These are phyloP conservation scores for Boloria euphrosyne DNA, from an alignment of 2,888 invertebrate species.

Conservation along the genomic window DNA sequence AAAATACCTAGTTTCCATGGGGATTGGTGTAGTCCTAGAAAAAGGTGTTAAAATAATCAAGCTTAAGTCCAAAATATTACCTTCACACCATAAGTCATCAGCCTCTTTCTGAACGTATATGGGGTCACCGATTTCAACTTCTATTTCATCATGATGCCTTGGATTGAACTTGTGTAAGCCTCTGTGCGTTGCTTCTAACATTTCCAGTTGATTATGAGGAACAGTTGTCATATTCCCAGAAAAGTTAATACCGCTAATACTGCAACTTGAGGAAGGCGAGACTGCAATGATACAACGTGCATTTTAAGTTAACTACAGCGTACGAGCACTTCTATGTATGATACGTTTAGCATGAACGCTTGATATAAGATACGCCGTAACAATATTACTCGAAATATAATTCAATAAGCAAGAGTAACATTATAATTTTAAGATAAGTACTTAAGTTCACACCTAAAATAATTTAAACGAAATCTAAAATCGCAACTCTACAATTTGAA, in stretches of 20 bases:
- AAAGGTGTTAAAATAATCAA: not conserved
- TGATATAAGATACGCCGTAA: too few species aligned
- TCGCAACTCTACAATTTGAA: too few species aligned
- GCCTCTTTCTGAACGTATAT: slow-evolving; percentile 98
- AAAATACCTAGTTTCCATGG: too few species aligned
- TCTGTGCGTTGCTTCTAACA: slow-evolving; percentile 96
- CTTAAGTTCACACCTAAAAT: too few species aligned
- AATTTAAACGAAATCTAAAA: too few species aligned
- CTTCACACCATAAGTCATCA: slow-evolving; percentile 99
- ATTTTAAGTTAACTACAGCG: not conserved
- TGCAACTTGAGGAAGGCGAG: slow-evolving; percentile 84
- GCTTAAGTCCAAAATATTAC: slow-evolving; percentile 67
- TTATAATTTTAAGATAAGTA: too few species aligned
- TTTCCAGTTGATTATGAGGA: slow-evolving; percentile 90
- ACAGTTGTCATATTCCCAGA: slow-evolving; percentile 86
- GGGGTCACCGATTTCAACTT: slow-evolving; percentile 98
- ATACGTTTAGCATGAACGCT: too few species aligned
- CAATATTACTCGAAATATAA: too few species aligned
- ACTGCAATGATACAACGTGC: slow-evolving; percentile 50
- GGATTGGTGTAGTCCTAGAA: too few species aligned
- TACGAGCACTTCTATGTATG: too few species aligned
- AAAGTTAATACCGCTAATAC: slow-evolving; percentile 79
- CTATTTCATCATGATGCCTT: slow-evolving; percentile 96
- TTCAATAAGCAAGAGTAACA: too few species aligned
- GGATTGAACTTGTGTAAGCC: slow-evolving; percentile 98